Base-by-base conservation (phyloP, 1,140 invertebrate genomes). In the Orussus abietinus region DNA sequence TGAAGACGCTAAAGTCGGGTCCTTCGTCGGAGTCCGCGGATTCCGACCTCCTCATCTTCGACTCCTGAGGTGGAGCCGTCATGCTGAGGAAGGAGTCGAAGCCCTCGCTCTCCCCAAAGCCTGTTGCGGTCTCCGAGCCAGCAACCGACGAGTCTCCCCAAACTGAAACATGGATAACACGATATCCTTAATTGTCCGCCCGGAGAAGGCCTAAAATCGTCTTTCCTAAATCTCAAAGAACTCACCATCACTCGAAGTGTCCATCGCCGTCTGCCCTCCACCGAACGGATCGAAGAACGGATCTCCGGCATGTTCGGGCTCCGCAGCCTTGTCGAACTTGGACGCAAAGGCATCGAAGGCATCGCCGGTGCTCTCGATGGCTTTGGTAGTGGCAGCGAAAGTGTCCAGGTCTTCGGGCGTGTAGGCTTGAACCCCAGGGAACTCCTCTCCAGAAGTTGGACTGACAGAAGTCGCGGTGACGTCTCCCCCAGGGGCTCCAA, bases 51-150 rank as follows among this genome's bases (percentile, higher is more conserved):
- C 79, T 78, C 2, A 81, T 59, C 19, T 64, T 72, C 25, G 74
- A 56, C 10, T 80, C 79, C 9, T 74, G 67, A 0, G 77, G 85
- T 30, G 85, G 86, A 25, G 85, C 86, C 40, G 82, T 83, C 77
- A 91, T 80, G 9, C 82, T 81, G 26, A 92, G 67, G 71, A 93
- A 93, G 2, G 86, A 79, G 62, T 95, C 92, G 59, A 90, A 90
- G 20, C 78, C 79, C 34, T 88, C 86, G n/a, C 80, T 76, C 41
- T 84, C 75, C 4, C 75, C 80, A 40, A 87, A 86, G 1, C 84
- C 84, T 21, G 70, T 72, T 1, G 69, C 71, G 2, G 57, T 66
- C 9, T 75, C 74, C 4, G 60, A 61, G 4, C 55, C 51, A 7
- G 62, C 57, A 3, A 63, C 64, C 10, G 61, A 44, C 1, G 66